Evolutionary conservation across 2,888 invertebrate genomes (phyloP).

Genomic region (Mythimna ferrago): DNA sequence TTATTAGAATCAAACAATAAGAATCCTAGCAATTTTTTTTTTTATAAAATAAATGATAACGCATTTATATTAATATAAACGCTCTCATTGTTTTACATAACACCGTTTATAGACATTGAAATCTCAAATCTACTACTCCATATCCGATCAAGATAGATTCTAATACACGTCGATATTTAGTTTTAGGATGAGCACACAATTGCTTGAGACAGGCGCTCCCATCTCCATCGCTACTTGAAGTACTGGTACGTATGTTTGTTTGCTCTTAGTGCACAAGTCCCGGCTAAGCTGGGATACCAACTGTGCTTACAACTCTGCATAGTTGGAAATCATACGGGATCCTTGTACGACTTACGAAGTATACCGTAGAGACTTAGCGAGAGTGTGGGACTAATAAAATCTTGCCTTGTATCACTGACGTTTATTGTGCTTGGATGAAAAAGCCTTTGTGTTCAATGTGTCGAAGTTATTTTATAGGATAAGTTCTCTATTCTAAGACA

Average conservation of each 20-base stretch:
- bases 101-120: constrained; percentile 25
- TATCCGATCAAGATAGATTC: constrained; percentile 15
- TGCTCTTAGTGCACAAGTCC: constrained; percentile 69
- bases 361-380: constrained; percentile 25
- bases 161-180: constrained; percentile 17
- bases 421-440: constrained; percentile 30
- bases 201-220: constrained; percentile 49
- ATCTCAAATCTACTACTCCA: constrained; percentile 19
- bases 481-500: constrained; percentile 15
- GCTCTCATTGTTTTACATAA: constrained; percentile 17
- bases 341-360: constrained; percentile 46
- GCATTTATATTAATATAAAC: no score
- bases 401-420: constrained; percentile 27
- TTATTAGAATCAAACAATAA: no score
- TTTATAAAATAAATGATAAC: no score
- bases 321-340: constrained; percentile 60
- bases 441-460: constrained; percentile 10
- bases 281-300: constrained; percentile 64
- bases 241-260: constrained; percentile 63
- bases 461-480: not conserved
- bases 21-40: no score
- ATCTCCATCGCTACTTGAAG: constrained; percentile 63
- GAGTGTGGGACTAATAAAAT: constrained; percentile 51
- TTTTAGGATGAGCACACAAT: constrained; percentile 44
- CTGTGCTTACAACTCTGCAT: constrained; percentile 63